Conservation (phyloP, 2,113 vertebrate genomes). For the Pandion haliaetus region DNA sequence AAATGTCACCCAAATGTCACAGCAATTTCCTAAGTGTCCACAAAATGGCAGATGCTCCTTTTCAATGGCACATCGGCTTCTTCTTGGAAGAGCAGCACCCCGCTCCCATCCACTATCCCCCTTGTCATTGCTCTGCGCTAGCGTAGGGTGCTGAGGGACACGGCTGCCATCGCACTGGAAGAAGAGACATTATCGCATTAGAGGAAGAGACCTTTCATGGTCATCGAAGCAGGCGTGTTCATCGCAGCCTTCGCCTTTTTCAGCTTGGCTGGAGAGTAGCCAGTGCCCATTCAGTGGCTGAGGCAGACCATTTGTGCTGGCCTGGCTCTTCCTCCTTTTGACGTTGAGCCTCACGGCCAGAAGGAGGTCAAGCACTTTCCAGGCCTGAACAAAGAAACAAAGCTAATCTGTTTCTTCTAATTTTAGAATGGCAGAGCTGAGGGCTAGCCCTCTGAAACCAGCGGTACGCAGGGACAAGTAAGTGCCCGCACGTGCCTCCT, state of each 20-base stretch:
- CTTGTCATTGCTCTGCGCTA: accelerated
- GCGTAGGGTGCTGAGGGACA: not conserved
- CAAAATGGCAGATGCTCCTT: not conserved
- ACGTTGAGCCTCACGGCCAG: accelerated
- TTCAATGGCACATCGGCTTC: accelerated
- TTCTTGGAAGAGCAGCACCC: not conserved
- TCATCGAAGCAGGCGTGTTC: accelerated
- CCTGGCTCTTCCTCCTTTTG: too few relatives aligned
- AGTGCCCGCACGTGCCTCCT: accelerated
- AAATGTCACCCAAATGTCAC: conserved; percentile 52
- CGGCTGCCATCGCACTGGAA: accelerated
- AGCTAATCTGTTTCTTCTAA: not conserved
- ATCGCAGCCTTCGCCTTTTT: not conserved
- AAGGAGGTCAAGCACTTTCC: not conserved
- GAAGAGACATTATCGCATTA: accelerated
- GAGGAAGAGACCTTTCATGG: not conserved
- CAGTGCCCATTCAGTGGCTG: accelerated
- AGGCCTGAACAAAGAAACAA: not conserved
- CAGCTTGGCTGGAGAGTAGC: not conserved
- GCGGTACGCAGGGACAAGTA: accelerated
- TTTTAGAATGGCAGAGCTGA: not conserved
- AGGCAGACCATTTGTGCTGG: not conserved
- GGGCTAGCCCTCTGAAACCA: not conserved
- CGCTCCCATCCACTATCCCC: not conserved
- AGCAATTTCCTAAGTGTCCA: not conserved